Evolutionary conservation across 1,140 invertebrate species (phyloP), one percentile per base, ranked within the genome.

Genomic region (Platyscapa corneri): DNA sequence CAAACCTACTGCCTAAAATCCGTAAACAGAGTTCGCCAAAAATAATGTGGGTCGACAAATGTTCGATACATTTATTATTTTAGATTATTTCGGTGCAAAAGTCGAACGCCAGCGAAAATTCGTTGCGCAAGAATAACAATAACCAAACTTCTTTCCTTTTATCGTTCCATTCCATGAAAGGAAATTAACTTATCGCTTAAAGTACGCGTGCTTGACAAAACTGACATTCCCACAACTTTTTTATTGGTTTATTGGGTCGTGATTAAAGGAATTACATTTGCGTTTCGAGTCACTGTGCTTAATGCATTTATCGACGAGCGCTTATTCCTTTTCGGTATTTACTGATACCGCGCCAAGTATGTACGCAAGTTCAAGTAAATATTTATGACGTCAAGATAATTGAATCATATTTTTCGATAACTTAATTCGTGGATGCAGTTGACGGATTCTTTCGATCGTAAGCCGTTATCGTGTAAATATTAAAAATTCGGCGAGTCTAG

Each of bases 371-470:
- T 39, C 12, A 80, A 74, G 78, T 56, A 83, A 83, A 83, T 53
- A 83, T 34, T 65, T 42, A 39, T 76, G 72, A 64, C 72, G 49
- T 74, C 46, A 76, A 60, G 72, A 76, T 74, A 83, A 83, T 30
- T 23, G 14, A 60, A 49, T 34, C 82, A 10, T 49, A 46, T 65
- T 75, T 67, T 80, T 37, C 3, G 1, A n/a, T 80, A 10, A 67
- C 67, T 80, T 39, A 32, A 39, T 30, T 64, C 20, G 27, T 46
- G 39, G 16, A 65, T 27, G 39, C 39, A 67, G n/a, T 49, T 3
- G 20, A 53, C 39, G 34, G 16, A 27, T 60, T 16, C 39, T 39
- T 74, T 42, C 10, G 39, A 39, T 42, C n/a, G 20, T 42, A 74
- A 74, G 20, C 16, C n/a, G n/a, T 42, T 74, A 74, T 37, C n/a